Evolutionary conservation across 2,888 invertebrate species (phyloP).

Genomic region (Hirtodrosophila confusa): DNA sequence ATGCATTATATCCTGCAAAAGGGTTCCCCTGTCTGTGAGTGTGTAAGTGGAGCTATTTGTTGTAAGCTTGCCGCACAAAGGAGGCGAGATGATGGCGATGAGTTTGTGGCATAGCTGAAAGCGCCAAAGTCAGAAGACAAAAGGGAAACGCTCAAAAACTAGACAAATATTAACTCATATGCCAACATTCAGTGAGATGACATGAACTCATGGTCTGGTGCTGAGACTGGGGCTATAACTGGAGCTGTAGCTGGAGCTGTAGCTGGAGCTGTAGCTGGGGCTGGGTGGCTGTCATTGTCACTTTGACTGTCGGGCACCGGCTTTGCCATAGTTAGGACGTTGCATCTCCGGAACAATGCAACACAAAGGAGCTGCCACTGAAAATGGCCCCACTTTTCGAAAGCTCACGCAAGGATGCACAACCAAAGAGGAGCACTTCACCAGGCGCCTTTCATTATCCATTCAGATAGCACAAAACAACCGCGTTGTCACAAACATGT

Average conservation of each 20-base stretch:
- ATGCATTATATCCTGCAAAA: constrained; percentile 57
- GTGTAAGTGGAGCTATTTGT: constrained; percentile 73
- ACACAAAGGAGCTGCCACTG: constrained; percentile 29
- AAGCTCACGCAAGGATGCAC: constrained; percentile 35
- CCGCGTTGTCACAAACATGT: not conserved
- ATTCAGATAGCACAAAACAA: constrained; percentile 8
- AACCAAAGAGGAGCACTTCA: constrained; percentile 15
- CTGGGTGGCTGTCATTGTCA: constrained; percentile 10
- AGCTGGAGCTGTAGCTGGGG: not conserved
- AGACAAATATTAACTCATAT: constrained; percentile 74
- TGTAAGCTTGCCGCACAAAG: constrained; percentile 45
- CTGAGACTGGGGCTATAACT: too few species aligned
- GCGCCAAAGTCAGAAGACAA: constrained; percentile 62
- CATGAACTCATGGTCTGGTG: not conserved
- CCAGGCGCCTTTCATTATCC: constrained; percentile 5
- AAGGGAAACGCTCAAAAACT: constrained; percentile 69
- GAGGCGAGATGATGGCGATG: constrained; percentile 37
- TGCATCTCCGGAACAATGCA: constrained; percentile 27
- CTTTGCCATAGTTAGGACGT: constrained; percentile 19
- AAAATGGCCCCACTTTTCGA: constrained; percentile 36
- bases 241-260: too few species aligned
- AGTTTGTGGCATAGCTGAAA: constrained; percentile 31
- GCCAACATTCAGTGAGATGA: constrained; percentile 25
- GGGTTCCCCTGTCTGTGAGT: constrained; percentile 42
- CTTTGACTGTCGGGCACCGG: constrained; percentile 1